phyloP scores from a whole-genome alignment of 2,888 invertebrate genomes.

The Rhagium mordax region DNA sequence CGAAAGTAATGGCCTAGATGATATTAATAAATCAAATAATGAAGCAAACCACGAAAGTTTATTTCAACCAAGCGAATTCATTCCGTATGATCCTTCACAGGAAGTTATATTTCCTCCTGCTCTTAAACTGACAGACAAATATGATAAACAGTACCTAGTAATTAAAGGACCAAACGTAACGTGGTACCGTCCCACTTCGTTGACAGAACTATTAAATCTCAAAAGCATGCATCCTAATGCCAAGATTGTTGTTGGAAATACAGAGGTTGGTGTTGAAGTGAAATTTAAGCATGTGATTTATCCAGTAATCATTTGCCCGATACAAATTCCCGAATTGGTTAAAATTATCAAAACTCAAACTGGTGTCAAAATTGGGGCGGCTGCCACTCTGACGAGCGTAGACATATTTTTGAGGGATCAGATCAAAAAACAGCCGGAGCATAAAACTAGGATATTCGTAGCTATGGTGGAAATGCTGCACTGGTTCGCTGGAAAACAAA shows the following conservation, averaged over 20 bases:
- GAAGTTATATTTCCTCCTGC: slow-evolving; percentile 96
- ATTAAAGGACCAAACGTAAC: slow-evolving; percentile 77
- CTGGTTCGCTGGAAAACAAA: slow-evolving; percentile 96
- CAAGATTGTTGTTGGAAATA: slow-evolving; percentile 91
- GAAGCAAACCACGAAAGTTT: slow-evolving; percentile 66
- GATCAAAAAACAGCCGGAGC: slow-evolving; percentile 72
- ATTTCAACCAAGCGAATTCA: slow-evolving; percentile 77
- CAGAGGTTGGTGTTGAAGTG: slow-evolving; percentile 92
- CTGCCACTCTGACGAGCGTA: slow-evolving; percentile 83
- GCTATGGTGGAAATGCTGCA: slow-evolving; percentile 88
- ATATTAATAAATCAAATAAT: not conserved
- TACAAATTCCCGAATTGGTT: slow-evolving; percentile 79
- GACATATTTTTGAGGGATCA: slow-evolving; percentile 76
- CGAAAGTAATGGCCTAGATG: not conserved
- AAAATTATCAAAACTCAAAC: slow-evolving; percentile 71
- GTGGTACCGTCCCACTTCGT: slow-evolving; percentile 84
- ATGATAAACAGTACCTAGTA: slow-evolving; percentile 76
- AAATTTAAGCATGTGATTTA: slow-evolving; percentile 89
- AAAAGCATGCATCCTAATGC: slow-evolving; percentile 79
- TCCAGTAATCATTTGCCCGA: slow-evolving; percentile 84
- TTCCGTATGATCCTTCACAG: slow-evolving; percentile 84
- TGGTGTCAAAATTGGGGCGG: slow-evolving; percentile 84
- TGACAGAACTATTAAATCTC: slow-evolving; percentile 78
- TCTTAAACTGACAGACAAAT: slow-evolving; percentile 75
- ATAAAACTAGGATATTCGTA: slow-evolving; percentile 77